Conservation (phyloP, 2,797 vertebrate genomes). For the Lateolabrax maculatus region DNA sequence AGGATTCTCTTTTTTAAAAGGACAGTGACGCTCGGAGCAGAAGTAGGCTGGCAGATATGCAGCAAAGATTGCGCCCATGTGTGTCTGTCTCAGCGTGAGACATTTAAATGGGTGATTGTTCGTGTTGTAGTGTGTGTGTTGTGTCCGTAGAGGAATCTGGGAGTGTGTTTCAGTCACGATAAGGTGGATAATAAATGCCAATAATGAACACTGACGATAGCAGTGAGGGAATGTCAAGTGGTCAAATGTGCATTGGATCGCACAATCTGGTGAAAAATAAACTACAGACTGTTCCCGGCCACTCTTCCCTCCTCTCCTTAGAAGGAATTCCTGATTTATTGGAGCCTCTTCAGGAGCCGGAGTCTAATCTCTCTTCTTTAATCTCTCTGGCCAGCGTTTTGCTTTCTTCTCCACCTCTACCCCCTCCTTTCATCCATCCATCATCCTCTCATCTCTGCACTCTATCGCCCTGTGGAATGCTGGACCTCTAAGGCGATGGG, state of each 20-base stretch:
- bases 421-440: conserved; percentile 77
- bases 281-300: conserved; percentile 40
- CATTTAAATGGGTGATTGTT: conserved; percentile 49
- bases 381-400: conserved; percentile 77
- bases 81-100: conserved; percentile 40
- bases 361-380: conserved; percentile 83
- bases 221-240: conserved; percentile 49
- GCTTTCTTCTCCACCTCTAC: conserved; percentile 78
- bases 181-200: conserved; percentile 63
- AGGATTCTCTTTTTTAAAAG: conserved; percentile 47
- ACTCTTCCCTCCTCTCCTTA: conserved; percentile 51
- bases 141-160: conserved; percentile 64
- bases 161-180: conserved; percentile 68
- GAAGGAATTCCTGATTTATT: conserved; percentile 80
- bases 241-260: conserved; percentile 15
- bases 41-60: conserved; percentile 49
- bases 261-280: conserved; percentile 47
- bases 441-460: conserved; percentile 78
- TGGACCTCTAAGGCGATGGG: conserved; percentile 67
- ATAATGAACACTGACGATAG: conserved; percentile 52
- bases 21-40: conserved; percentile 26
- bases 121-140: conserved; percentile 33
- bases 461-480: conserved; percentile 82
- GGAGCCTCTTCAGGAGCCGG: conserved; percentile 73
- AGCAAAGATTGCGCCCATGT: conserved; percentile 22